Percentiles rank a stretch among this genome's conserved stretches.
phyloP scores from a whole-genome alignment of 2,888 invertebrate genomes.

The Epinotia brunnichana region DNA sequence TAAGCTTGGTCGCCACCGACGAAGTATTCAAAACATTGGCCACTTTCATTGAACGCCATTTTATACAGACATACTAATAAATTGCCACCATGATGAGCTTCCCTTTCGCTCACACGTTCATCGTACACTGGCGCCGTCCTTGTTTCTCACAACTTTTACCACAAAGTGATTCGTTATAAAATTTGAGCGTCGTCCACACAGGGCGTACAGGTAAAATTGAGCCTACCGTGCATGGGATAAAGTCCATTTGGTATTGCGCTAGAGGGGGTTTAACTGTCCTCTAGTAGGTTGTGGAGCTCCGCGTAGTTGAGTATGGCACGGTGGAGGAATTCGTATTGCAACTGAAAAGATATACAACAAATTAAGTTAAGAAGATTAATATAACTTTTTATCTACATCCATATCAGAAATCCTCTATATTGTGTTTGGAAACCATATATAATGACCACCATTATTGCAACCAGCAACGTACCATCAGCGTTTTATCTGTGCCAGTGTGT shows the following conservation, averaged over 20 bases:
- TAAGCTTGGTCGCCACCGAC: no score
- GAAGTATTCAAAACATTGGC: background rate
- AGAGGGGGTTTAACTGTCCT: conserved; percentile 76
- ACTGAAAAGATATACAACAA: conserved; percentile 80
- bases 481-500: no score
- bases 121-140: background rate
- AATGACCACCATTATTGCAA: no score
- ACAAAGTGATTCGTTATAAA: conserved; percentile 16
- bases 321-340: conserved; percentile 96
- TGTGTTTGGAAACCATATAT: no score
- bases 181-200: conserved; percentile 29
- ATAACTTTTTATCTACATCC: no score
- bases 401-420: no score
- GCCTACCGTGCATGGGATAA: conserved; percentile 34
- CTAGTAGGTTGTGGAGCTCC: conserved; percentile 91
- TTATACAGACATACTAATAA: background rate
- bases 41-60: background rate
- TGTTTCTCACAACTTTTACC: conserved; percentile 7
- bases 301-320: conserved; percentile 95
- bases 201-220: conserved; percentile 22
- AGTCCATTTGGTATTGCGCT: conserved; percentile 19
- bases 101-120: conserved; percentile 22
- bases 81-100: background rate
- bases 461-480: no score
- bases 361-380: background rate